phyloP scores from a whole-genome alignment of 2,797 vertebrate species.

The Perdix hodgsoniae region DNA sequence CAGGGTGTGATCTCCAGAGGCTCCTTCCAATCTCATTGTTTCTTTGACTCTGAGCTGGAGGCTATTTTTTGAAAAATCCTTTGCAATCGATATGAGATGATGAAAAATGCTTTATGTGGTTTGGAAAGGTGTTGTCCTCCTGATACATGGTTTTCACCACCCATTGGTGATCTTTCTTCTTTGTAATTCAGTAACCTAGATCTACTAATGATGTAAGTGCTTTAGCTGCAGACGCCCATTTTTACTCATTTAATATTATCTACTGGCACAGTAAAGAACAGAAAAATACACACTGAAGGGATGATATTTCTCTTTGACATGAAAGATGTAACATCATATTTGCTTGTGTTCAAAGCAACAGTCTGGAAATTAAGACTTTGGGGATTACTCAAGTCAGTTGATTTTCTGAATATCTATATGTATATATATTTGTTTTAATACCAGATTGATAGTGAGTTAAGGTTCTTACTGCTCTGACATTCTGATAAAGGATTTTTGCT shows the following conservation, averaged over 20 bases:
- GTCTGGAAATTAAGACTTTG: background rate
- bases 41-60: background rate
- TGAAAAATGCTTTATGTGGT: background rate
- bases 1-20: background rate
- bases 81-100: background rate
- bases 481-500: constrained; percentile 3
- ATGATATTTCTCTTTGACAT: background rate
- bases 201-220: background rate
- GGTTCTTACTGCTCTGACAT: background rate
- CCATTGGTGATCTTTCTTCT: background rate
- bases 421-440: background rate
- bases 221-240: background rate
- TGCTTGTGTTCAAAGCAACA: background rate
- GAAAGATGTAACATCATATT: background rate
- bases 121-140: background rate
- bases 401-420: background rate
- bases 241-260: background rate
- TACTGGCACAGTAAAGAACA: background rate
- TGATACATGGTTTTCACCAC: background rate
- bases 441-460: background rate
- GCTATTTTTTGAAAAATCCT: background rate
- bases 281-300: background rate
- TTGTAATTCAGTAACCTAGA: background rate
- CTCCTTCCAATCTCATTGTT: too few relatives aligned
- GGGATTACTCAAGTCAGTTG: background rate